Conservation (phyloP, 2,113 vertebrate species). For the Microtus montanus region DNA sequence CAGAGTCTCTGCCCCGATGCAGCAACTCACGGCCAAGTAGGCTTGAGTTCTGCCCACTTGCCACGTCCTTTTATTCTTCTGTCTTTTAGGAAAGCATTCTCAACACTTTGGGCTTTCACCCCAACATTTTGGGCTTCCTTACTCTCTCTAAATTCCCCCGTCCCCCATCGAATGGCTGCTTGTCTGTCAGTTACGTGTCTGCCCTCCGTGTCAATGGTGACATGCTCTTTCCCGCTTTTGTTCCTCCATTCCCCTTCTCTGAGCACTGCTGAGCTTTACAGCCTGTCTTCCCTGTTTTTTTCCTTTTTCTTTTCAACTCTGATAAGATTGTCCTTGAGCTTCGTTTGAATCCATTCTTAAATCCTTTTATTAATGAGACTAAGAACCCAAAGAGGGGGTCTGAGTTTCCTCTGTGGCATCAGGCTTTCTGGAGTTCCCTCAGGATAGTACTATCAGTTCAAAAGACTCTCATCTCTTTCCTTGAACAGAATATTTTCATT, state of each 20-base stretch:
- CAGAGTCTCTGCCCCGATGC: neutral
- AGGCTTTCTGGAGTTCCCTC: neutral
- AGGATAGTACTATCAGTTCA: no score
- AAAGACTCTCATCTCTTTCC: neutral
- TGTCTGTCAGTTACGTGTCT: neutral
- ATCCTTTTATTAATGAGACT: neutral
- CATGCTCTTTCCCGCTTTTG: neutral
- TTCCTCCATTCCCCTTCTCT: neutral
- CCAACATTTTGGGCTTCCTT: neutral
- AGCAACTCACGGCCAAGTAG: neutral
- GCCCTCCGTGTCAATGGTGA: neutral
- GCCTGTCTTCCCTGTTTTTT: neutral
- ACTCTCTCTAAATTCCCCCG: neutral
- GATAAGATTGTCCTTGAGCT: neutral
- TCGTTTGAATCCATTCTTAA: neutral
- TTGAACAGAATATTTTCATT: neutral
- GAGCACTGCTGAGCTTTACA: neutral
- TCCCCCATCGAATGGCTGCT: neutral
- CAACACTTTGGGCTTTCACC: neutral
- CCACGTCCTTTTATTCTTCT: no score
- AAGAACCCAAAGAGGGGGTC: neutral
- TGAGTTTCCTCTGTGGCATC: rapidly evolving
- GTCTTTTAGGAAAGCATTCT: neutral
- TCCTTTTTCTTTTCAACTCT: neutral
- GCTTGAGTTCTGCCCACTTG: neutral